Evolutionary conservation across 2,113 vertebrate species (phyloP).

Genomic region (Callithrix jacchus): DNA sequence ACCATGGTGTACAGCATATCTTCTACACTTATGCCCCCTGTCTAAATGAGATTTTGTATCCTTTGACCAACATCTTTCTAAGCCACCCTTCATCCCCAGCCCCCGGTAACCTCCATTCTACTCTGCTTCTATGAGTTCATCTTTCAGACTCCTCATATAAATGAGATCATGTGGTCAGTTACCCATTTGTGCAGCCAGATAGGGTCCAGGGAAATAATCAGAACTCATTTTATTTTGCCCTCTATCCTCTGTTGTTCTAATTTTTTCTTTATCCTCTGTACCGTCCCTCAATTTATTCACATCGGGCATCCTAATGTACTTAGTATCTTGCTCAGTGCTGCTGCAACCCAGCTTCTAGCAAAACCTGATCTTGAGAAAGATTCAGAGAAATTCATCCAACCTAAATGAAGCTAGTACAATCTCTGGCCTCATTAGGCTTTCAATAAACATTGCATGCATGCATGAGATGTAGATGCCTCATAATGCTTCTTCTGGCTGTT

Average conservation of each 20-base stretch:
- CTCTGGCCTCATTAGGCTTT: not conserved
- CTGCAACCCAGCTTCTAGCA: not conserved
- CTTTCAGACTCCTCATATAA: not conserved
- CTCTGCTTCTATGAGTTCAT: not conserved
- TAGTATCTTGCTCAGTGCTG: not conserved
- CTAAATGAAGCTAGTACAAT: not conserved
- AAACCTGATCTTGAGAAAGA: not conserved
- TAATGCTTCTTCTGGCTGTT: not conserved
- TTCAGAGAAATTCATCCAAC: constrained; percentile 7
- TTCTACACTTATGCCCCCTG: not conserved
- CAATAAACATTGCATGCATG: not conserved
- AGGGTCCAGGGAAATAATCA: not conserved
- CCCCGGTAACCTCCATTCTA: not conserved
- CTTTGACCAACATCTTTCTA: not conserved
- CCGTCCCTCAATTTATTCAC: not conserved
- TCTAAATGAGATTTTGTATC: not conserved
- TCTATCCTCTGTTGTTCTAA: not conserved
- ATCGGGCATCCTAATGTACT: not conserved
- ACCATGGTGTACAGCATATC: not conserved
- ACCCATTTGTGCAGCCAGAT: not conserved
- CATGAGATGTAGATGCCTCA: not conserved
- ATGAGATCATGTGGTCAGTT: not conserved
- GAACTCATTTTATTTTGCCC: not conserved
- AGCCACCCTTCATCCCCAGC: not conserved
- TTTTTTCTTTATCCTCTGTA: not conserved